Evolutionary conservation across 2,797 vertebrate genomes (phyloP).

Genomic region (Ambastaia sidthimunki): DNA sequence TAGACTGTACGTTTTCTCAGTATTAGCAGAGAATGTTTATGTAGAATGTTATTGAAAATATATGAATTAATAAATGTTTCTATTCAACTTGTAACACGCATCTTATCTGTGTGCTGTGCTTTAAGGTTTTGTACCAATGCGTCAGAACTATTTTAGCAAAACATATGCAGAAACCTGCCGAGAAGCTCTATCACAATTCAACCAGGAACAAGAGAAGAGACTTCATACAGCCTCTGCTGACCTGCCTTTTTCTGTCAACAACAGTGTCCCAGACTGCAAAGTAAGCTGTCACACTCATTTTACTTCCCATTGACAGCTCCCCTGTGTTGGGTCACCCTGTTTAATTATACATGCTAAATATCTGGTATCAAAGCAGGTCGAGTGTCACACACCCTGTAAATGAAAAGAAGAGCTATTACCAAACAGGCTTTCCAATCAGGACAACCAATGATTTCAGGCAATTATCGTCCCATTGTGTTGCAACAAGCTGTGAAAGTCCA

Average conservation of each 20-base stretch:
- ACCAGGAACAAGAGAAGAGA: constrained; percentile 44
- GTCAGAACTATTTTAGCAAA: constrained; percentile 78
- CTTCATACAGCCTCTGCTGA: constrained; percentile 35
- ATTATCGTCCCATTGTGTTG: constrained; percentile 11
- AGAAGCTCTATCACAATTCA: constrained; percentile 70
- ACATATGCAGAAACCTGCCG: constrained; percentile 72
- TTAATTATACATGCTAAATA: constrained; percentile 69
- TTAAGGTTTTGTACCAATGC: constrained; percentile 77
- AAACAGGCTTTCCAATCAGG: constrained; percentile 35
- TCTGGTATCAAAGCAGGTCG: constrained; percentile 62
- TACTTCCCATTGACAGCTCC: constrained; percentile 18
- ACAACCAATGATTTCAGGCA: constrained; percentile 47
- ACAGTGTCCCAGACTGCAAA: constrained; percentile 51
- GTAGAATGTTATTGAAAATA: neutral
- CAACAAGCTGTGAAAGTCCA: constrained; percentile 23
- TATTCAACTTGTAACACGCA: neutral
- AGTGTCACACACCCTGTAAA: constrained; percentile 39
- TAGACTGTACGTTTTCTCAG: too few relatives aligned
- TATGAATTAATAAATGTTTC: neutral
- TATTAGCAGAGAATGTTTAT: too few relatives aligned
- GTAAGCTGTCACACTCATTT: constrained; percentile 50
- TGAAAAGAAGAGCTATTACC: constrained; percentile 11
- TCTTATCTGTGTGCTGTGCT: constrained; percentile 36
- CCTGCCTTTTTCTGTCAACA: constrained; percentile 33
- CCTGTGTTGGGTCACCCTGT: constrained; percentile 40